Conservation (phyloP, 2,797 vertebrate species). For the Mus spretus region DNA sequence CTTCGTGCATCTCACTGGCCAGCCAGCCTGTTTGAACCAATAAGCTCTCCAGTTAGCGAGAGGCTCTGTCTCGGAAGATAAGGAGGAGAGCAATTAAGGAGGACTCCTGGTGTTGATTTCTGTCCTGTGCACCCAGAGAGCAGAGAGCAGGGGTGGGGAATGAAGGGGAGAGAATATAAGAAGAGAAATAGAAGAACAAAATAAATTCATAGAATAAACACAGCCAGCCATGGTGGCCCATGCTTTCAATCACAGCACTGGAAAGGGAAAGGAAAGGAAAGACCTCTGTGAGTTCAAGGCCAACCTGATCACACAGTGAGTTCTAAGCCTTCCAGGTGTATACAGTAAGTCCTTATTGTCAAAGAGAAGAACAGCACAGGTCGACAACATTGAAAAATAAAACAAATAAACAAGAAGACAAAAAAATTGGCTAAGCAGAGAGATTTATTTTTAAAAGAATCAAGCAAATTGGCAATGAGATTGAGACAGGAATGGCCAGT, state of each 20-base stretch:
- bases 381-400: constrained; percentile 9
- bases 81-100: neutral
- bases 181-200: neutral
- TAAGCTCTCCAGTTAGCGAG: neutral
- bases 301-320: neutral
- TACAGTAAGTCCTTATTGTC: neutral
- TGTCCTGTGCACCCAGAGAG: neutral
- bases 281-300: neutral
- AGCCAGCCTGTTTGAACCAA: neutral
- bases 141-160: neutral
- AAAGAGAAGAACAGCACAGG: neutral
- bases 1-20: neutral
- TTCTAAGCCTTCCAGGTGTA: too few species aligned
- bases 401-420: neutral
- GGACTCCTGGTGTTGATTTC: neutral
- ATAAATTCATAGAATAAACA: neutral
- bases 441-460: neutral
- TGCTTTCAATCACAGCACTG: neutral
- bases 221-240: neutral
- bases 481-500: neutral
- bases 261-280: neutral
- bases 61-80: neutral
- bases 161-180: too few species aligned
- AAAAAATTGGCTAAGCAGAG: neutral
- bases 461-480: neutral